Evolutionary conservation across 1,140 invertebrate genomes (phyloP), one percentile per base, ranked within the genome.

Genomic region (roundworm (Caenorhabditis elegans)): DNA sequence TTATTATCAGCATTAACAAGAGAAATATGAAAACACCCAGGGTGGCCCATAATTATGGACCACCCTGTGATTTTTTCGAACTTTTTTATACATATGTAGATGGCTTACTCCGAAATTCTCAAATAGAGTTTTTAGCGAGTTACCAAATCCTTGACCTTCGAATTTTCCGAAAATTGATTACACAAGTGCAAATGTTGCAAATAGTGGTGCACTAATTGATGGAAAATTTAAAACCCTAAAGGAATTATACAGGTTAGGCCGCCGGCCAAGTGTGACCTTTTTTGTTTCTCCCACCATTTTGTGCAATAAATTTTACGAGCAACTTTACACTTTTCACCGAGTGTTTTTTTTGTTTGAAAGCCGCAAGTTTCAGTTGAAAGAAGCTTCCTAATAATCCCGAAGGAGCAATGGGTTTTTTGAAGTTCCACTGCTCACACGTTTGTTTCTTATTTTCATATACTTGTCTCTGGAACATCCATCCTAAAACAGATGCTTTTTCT

Each of bases 301-400:
- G 24, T 70, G 60, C 60, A 70, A 39, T 70, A 70, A 39, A 70
- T 70, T 43, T 70, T 70, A 70, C 60, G 60, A 70, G 34, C 60
- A 70, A 70, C 60, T 24, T 70, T 39, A 70, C 34, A 70, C 34
- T 70, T 70, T 70, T 31, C 55, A 34, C 6, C 19, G 34, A 8
- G 39, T 15, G 15, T 5, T 43, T 43, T 15, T 43, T 8, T 43
- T 15, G n/a, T n/a, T n/a, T n/a, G n/a, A n/a, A n/a, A 60, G 15
- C 53, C 53, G 34, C 53, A 60, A 60, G 53, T 60, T 10, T 26
- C 46, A 48, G n/a, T n/a, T n/a, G n/a, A n/a, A n/a, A n/a, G n/a
- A 34, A 60, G 28, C 31, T 31, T 60, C 31, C 53, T 60, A 60
- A 60, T 60, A 60, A 60, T 60, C 53, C 53, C 53, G 53, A 17